Base-by-base conservation (phyloP, 2,113 vertebrate species). In the Verasper variegatus region DNA sequence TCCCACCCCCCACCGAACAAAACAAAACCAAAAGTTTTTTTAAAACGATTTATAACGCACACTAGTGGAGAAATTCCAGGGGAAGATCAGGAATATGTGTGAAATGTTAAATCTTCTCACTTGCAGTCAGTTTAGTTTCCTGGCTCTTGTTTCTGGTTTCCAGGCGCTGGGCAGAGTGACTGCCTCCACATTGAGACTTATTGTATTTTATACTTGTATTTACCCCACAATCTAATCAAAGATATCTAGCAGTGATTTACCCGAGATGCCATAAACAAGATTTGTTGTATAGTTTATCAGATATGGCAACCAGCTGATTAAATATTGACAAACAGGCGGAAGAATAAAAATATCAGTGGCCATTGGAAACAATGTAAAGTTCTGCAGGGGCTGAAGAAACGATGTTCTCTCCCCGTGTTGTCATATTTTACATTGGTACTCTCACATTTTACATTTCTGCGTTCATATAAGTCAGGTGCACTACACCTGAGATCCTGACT, bases 401-500 rank as follows among this genome's bases (percentile, higher is more conserved):
- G 0, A n/a, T 9, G 20, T 3, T 8, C 37, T 65, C 31, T 58
- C 69, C 35, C 27, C 51, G 17, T 57, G 3, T 11, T 68, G 21
- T 58, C n/a, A 54, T 59, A 59, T 14, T 31, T 12, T 65, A 45
- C 20, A 21, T n/a, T 5, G 42, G 20, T 15, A 9, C 17, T 10
- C 3, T 55, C 6, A 15, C 1, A 60, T 14, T 52, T 45, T 31
- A 21, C 17, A 31, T 20, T 15, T 35, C 21, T 54, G 27, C 10
- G 35, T 37, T 55, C 10, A 1, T 13, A 35, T 60, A 31, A 31
- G 79, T 82, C 88, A 89, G 86, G 87, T 87, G 85, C 78, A 88
- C 35, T 68, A 84, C 83, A 83, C 57, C 75, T 82, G 74, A 81
- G 62, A 75, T 65, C 67, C 15, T 78, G 47, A 60, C 51, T 77